These are phyloP conservation scores for Gracilinanus agilis DNA, from an alignment of 2,113 vertebrate species.

Conservation along the genomic window DNA sequence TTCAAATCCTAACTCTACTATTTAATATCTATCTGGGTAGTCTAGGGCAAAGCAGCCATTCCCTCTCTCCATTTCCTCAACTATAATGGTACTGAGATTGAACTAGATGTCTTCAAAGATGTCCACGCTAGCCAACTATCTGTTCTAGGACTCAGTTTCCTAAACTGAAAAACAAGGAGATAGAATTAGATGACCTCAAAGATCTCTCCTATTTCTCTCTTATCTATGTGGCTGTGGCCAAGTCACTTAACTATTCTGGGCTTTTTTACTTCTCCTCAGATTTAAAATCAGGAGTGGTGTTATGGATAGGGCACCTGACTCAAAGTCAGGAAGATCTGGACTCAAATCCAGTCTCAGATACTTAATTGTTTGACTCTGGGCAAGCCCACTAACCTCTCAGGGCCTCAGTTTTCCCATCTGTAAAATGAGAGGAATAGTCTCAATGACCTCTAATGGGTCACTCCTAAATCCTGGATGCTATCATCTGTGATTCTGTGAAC, in stretches of 20 bases:
- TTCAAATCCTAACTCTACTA: neutral
- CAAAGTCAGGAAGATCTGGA: neutral
- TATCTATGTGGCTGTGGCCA: neutral
- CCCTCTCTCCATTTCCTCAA: neutral
- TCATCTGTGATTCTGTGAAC: too few relatives aligned
- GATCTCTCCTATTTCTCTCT: neutral
- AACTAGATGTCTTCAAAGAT: neutral
- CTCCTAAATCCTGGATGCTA: too few relatives aligned
- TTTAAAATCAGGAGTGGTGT: neutral
- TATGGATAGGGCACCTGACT: neutral
- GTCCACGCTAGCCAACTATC: neutral
- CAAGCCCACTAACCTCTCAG: neutral
- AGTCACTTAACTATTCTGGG: neutral
- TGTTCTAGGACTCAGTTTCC: neutral
- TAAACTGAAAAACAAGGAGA: neutral
- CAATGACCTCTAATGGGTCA: too few relatives aligned
- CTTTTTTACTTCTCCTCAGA: neutral
- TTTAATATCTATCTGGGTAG: neutral
- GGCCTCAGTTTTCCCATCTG: neutral
- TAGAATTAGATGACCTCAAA: neutral
- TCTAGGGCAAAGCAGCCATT: neutral
- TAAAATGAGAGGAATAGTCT: neutral
- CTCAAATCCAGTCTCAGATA: neutral
- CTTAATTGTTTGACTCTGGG: neutral
- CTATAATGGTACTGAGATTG: neutral